phyloP scores from a whole-genome alignment of 2,888 invertebrate species.

The Apomyelois bistriatella region DNA sequence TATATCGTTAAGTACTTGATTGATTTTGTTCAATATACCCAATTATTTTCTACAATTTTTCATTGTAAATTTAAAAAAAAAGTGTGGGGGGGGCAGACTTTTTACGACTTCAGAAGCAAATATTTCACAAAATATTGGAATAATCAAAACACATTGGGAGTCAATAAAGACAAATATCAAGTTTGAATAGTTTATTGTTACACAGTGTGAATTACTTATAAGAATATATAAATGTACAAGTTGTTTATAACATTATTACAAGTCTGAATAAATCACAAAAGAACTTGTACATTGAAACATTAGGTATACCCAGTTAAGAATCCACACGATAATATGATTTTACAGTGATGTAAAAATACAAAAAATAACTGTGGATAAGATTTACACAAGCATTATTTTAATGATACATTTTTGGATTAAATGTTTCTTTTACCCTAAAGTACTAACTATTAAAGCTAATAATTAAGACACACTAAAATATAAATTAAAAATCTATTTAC shows the following conservation, averaged over 20 bases:
- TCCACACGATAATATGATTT: slow-evolving; percentile 25
- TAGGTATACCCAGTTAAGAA: neutral
- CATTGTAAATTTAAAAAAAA: too few relatives aligned
- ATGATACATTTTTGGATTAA: slow-evolving; percentile 69
- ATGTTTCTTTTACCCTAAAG: slow-evolving; percentile 50
- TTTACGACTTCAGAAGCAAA: too few relatives aligned
- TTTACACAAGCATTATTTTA: slow-evolving; percentile 46
- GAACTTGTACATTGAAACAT: slow-evolving; percentile 14
- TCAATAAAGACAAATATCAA: slow-evolving; percentile 26
- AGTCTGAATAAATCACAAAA: slow-evolving; percentile 28
- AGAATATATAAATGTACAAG: slow-evolving; percentile 59
- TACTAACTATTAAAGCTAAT: slow-evolving; percentile 78
- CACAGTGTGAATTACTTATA: slow-evolving; percentile 54
- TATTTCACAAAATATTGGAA: too few relatives aligned
- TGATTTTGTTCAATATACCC: too few relatives aligned
- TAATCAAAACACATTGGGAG: too few relatives aligned
- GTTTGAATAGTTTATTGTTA: slow-evolving; percentile 66
- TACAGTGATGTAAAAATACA: slow-evolving; percentile 39
- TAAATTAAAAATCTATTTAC: slow-evolving; percentile 74
- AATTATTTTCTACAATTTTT: too few relatives aligned
- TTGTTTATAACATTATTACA: slow-evolving; percentile 38
- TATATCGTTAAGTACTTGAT: too few relatives aligned
- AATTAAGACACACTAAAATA: slow-evolving; percentile 57
- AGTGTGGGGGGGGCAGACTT: too few relatives aligned
- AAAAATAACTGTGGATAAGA: slow-evolving; percentile 36